Evolutionary conservation across 2,888 invertebrate species (phyloP), one percentile per base, ranked within the genome.

Genomic region (Callyntrura sp.): DNA sequence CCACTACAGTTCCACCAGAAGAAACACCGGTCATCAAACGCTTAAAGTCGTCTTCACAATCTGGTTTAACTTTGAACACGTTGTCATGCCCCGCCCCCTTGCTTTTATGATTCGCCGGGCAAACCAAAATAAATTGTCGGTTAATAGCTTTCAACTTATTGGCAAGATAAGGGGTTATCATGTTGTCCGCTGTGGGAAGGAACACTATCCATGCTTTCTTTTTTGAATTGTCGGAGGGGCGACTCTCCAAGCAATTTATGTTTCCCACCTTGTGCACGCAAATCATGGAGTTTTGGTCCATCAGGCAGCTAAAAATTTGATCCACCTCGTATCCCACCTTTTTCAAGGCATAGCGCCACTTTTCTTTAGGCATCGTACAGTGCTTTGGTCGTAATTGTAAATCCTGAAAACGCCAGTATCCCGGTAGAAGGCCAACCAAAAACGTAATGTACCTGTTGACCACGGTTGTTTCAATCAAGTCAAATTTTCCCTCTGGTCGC

Each of bases 351-450:
- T 28, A 55, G 12, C 35, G 55, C 82, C 82, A 82, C 17, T 82
- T 60, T 6, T 20, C 62, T 9, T 45, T 82, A 1, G 20, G 8
- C 62, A 82, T 60, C 0, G 82, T 82, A 17, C 82, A 82, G 20
- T 82, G 82, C n/a, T 82, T 62, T 11, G 43, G 60, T 20, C 82
- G 35, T 25, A 82, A 45, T 0, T 82, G 23, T 23, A 62, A 62
- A 82, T 82, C 82, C 23, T 82, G 62, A 45, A 82, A 82, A 45
- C 62, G 9, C 82, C 82, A 82, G 23, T 62, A 82, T 82, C 82
- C 82, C 1, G 79, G 79, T 12, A 78, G 14, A 0, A 60, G 60
- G 1, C 82, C 82, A 0, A 65, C 45, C 25, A 82, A 55, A 62
- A 20, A 82, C 2, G 81, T 82, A 2, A 82, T 45, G 45, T 43